Evolutionary conservation across 1,140 invertebrate genomes (phyloP), one percentile per base, ranked within the genome.

Genomic region (Halesus radiatus): DNA sequence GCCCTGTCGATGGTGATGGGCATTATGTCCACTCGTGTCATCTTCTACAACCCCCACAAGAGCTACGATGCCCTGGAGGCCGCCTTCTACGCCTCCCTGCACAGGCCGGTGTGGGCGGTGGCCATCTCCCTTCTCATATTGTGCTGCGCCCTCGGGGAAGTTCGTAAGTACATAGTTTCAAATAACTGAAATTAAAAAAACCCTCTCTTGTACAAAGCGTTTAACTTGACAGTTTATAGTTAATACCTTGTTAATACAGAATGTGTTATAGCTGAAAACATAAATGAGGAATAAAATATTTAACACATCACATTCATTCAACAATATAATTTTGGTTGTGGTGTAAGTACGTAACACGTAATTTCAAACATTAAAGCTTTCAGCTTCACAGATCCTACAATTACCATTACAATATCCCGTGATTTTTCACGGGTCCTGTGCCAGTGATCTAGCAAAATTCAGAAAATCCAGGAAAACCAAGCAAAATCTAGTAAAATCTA

Each of bases 1-100:
- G 90, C 88, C 0, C 84, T 86, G 3, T 82, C 87, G 1, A 88
- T 89, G 76, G 7, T 53, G 23, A 6, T 78, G 13, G 37, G 37
- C 0, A 7, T 66, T 18, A 78, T 78, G 29, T 45, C 37, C 3
- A 50, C 37, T 3, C 50, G 54, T n/a, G 0, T 73, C 18, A 32
- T 58, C 15, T 54, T 74, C 23, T 56, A 74, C 52, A 0, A 8
- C 15, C 15, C 50, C 13, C 18, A 52, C 3, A 54, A 32, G 8
- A 6, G 4, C 53, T 74, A 74, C 72, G 22, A 29, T 4, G 50
- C 72, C 1, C 13, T 58, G 26, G 53, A 56, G 23, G 23, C 73
- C 7, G 73, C 26, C 5, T 8, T 75, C 15, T 75, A 58, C 73
- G 53, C 72, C 15, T 13, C 72, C 13, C 53, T 74, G 0, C 72